A percentile compares a stretch with the other conserved stretches of the same genome.
Evolutionary conservation across 2,797 vertebrate species (phyloP).

Genomic region (Lepus townsendii): DNA sequence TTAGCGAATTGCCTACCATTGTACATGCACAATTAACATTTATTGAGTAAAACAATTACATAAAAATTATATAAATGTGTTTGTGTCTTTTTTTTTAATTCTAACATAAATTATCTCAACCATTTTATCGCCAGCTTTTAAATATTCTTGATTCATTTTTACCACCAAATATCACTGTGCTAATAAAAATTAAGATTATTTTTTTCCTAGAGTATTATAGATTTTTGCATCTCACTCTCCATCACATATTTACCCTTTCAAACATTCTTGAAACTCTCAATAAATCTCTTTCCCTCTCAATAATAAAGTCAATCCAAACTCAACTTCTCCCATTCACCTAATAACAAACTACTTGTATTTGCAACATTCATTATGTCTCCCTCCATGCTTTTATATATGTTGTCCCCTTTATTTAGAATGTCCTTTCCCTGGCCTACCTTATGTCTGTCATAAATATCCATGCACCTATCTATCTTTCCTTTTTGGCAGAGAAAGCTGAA

Average conservation of each 20-base stretch:
- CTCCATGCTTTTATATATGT: neutral
- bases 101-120: neutral
- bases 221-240: neutral
- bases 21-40: neutral
- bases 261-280: neutral
- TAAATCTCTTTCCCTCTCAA: neutral
- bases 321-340: neutral
- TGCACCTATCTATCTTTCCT: neutral
- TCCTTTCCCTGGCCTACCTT: neutral
- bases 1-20: neutral
- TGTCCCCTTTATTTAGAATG: neutral
- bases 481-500: neutral
- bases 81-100: neutral
- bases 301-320: neutral
- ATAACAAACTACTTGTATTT: neutral
- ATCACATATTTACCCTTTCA: neutral
- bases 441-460: neutral
- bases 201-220: neutral
- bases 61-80: slow-evolving; percentile 13
- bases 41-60: neutral
- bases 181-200: slow-evolving; percentile 23
- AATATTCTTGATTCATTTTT: neutral
- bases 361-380: too few relatives aligned
- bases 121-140: neutral
- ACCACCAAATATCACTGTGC: neutral